Base-by-base conservation (phyloP, 2,888 invertebrate genomes). In the Phania funesta region DNA sequence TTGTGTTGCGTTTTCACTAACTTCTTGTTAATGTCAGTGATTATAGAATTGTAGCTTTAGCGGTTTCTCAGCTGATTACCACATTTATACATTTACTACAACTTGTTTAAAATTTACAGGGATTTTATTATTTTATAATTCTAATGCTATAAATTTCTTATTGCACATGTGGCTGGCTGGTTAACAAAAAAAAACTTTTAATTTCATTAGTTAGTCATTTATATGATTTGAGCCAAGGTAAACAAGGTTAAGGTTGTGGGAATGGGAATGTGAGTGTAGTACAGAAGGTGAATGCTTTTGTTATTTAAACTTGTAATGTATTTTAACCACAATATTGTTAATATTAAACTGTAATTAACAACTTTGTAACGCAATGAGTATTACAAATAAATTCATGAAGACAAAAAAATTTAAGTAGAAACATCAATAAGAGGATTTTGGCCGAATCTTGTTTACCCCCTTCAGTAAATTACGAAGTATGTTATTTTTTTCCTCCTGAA, bases 171-270 rank as follows among this genome's bases (percentile, higher is more conserved):
- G 20, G 24, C 1, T n/a, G 56, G 6, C 22, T 60, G 13, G 8
- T 18, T 48, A 32, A 44, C n/a, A 60, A 48, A 6, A n/a, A n/a
- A n/a, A n/a, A n/a, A n/a, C n/a, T 26, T 18, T 1, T 16, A 38
- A 35, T 50, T 71, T 38, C 13, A 50, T 26, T 26, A 38, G 20
- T 26, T 20, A n/a, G n/a, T n/a, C n/a, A 46, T 64, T 56, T 56
- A 50, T 50, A 50, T 50, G 38, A 2, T 22, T 58, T 50, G 9
- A 76, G 22, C 20, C 70, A 77, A 77, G 77, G 77, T 54, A 70
- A 77, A 62, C 77, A 62, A 44, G 77, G 64, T 70, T 70, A 64
- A 77, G 70, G 54, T 70, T 77, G 26, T 70, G 54, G 46, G 35
- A 54, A 64, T 64, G 44, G 24, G 44, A 56, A 70, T 56, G 54